Conservation (phyloP, 2,113 vertebrate species). For the Ranitomeya imitator region DNA sequence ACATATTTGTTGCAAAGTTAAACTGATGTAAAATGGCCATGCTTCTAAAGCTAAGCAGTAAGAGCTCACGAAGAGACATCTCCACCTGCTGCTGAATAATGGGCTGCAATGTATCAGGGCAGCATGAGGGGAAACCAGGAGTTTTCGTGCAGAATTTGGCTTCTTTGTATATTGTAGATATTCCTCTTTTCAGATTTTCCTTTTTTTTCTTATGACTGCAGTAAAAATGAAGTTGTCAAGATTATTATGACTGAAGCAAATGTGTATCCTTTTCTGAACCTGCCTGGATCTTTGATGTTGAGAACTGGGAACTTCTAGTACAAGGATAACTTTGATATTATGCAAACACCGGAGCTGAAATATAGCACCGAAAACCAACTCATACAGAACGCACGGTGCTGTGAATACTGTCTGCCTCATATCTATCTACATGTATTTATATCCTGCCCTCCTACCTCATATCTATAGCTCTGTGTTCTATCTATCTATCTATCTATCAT, state of each 20-base stretch:
- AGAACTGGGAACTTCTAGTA: constrained; percentile 11
- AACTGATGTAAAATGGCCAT: neutral
- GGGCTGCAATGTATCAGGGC: neutral
- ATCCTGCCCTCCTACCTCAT: neutral
- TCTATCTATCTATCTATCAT: neutral
- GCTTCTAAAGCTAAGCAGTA: neutral
- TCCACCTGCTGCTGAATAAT: constrained; percentile 6
- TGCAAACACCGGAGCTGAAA: constrained; percentile 18
- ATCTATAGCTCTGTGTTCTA: neutral
- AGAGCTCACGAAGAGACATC: neutral
- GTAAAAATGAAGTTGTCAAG: constrained; percentile 34
- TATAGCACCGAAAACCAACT: neutral
- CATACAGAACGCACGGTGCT: neutral
- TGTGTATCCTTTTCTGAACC: constrained; percentile 30
- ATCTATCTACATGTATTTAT: neutral
- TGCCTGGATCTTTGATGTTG: constrained; percentile 14
- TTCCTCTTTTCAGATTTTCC: neutral
- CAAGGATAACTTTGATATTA: constrained; percentile 24
- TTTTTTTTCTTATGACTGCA: constrained; percentile 30
- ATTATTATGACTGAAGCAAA: constrained; percentile 37
- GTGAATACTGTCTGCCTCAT: neutral
- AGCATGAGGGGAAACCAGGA: neutral
- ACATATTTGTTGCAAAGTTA: neutral
- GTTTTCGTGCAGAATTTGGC: neutral
- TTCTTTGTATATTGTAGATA: constrained; percentile 2